Percentiles rank a stretch among this genome's conserved stretches.
Evolutionary conservation across 2,797 vertebrate species (phyloP).

Genomic region (Apogon talboti): DNA sequence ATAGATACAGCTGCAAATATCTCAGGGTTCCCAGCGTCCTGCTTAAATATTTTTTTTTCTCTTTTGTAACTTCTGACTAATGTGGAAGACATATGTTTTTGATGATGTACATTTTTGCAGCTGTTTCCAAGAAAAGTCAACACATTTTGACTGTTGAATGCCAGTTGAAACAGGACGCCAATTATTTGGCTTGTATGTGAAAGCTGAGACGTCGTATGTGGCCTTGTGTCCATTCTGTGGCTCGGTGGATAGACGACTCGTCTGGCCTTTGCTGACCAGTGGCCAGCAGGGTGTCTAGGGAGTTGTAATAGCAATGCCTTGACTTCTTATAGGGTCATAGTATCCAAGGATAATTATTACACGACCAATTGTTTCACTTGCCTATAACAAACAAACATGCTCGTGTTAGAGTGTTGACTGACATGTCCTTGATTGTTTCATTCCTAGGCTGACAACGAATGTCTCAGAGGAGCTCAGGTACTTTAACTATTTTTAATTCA

Average conservation of each 20-base stretch:
- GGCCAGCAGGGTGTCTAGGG: slow-evolving; percentile 61
- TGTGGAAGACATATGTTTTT: slow-evolving; percentile 27
- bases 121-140: slow-evolving; percentile 77
- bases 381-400: slow-evolving; percentile 24
- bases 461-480: slow-evolving; percentile 82
- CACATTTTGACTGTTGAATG: slow-evolving; percentile 71
- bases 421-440: slow-evolving; percentile 24
- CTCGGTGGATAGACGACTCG: slow-evolving; percentile 49
- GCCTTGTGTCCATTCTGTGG: slow-evolving; percentile 56
- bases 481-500: not conserved
- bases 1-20: slow-evolving; percentile 52
- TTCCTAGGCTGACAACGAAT: slow-evolving; percentile 68
- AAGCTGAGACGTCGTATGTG: slow-evolving; percentile 67
- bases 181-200: slow-evolving; percentile 70
- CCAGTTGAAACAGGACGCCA: slow-evolving; percentile 67
- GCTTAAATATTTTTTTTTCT: slow-evolving; percentile 33
- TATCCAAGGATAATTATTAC: slow-evolving; percentile 63
- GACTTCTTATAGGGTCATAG: slow-evolving; percentile 51
- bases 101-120: slow-evolving; percentile 68
- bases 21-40: slow-evolving; percentile 33
- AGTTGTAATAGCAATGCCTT: slow-evolving; percentile 57
- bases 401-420: not conserved
- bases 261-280: slow-evolving; percentile 67
- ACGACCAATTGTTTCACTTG: slow-evolving; percentile 42
- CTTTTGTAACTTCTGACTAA: slow-evolving; percentile 31